Evolutionary conservation across 2,113 vertebrate species (phyloP).

Genomic region (Camelus dromedarius): DNA sequence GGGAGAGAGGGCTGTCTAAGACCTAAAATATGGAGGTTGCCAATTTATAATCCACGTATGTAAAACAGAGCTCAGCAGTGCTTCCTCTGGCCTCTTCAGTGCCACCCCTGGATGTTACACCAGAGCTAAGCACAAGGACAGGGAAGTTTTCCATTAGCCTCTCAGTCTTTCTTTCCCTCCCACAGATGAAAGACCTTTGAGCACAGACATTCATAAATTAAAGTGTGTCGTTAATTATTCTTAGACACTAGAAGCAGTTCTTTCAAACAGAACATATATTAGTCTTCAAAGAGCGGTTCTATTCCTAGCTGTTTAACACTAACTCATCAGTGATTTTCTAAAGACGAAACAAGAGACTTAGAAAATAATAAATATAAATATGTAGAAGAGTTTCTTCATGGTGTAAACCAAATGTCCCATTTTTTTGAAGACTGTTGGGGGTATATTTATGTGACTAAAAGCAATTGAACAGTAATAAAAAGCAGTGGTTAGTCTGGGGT

Average conservation of each 20-base stretch:
- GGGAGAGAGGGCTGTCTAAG: slow-evolving; percentile 53
- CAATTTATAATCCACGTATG: slow-evolving; percentile 54
- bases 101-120: background rate
- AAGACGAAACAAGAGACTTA: slow-evolving; percentile 51
- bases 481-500: background rate
- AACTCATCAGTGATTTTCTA: slow-evolving; percentile 44
- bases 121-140: slow-evolving; percentile 12
- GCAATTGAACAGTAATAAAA: background rate
- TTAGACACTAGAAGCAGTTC: slow-evolving; percentile 63
- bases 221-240: slow-evolving; percentile 75
- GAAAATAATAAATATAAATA: slow-evolving; percentile 48
- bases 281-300: slow-evolving; percentile 49
- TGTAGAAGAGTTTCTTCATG: slow-evolving; percentile 1
- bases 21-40: slow-evolving; percentile 68
- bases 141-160: slow-evolving; percentile 32
- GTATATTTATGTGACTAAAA: background rate
- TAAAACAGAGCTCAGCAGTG: background rate
- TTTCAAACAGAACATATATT: slow-evolving; percentile 73
- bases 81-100: slow-evolving; percentile 10
- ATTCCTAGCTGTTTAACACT: slow-evolving; percentile 19
- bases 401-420: background rate
- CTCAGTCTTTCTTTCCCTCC: slow-evolving; percentile 8
- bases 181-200: slow-evolving; percentile 48
- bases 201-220: slow-evolving; percentile 74
- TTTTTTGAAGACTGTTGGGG: background rate